phyloP scores from a whole-genome alignment of 2,888 invertebrate species.

The Sinhomidia bicolor region DNA sequence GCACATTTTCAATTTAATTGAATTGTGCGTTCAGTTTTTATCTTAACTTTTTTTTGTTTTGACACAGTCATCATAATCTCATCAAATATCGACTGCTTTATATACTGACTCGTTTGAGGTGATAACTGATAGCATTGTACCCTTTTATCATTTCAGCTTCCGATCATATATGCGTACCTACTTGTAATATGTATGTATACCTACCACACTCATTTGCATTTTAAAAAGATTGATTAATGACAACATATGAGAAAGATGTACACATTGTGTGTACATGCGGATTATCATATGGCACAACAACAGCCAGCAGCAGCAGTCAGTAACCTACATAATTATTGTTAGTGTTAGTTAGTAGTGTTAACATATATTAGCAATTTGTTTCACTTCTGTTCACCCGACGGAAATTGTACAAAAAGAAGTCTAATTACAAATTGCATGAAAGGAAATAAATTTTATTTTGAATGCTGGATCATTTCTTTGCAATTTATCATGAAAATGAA shows the following conservation, averaged over 20 bases:
- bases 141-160: neutral
- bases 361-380: slow-evolving; percentile 3
- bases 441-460: neutral
- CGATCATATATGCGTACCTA: slow-evolving; percentile 4
- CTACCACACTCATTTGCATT: too few species aligned
- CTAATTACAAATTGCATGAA: slow-evolving; percentile 17
- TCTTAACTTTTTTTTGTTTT: neutral
- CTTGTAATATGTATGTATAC: too few species aligned
- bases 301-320: neutral
- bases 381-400: neutral
- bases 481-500: too few species aligned
- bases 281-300: neutral
- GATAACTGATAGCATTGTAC: slow-evolving; percentile 35
- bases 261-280: too few species aligned
- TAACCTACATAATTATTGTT: neutral
- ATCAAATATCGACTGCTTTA: neutral
- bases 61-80: neutral
- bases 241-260: too few species aligned
- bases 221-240: neutral
- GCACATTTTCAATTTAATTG: slow-evolving; percentile 1
- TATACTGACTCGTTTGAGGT: neutral
- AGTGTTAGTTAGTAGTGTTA: neutral
- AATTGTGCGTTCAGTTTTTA: neutral
- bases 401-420: neutral
- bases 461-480: too few species aligned